Evolutionary conservation across 2,888 invertebrate genomes (phyloP).

Genomic region (Subacronicta megacephala): DNA sequence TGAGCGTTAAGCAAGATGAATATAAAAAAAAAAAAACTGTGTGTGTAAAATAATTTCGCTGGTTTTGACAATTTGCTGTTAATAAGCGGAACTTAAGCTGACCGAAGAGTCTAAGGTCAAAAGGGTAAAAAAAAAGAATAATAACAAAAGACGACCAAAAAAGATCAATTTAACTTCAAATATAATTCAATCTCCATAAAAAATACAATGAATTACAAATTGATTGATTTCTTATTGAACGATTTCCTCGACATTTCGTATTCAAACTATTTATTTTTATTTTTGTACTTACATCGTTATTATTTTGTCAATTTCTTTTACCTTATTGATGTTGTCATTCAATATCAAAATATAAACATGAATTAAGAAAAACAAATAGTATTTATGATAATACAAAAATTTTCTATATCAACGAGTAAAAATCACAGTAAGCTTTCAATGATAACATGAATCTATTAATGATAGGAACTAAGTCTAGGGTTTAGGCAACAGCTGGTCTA

Average conservation of each 20-base stretch:
- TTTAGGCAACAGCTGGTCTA: constrained; percentile 88
- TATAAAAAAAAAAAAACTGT: too few relatives aligned
- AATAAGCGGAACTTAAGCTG: too few relatives aligned
- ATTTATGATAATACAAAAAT: background rate
- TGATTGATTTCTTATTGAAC: too few relatives aligned
- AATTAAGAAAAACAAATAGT: background rate
- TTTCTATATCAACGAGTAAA: constrained; percentile 23
- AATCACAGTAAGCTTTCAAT: constrained; percentile 51
- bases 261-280: too few relatives aligned
- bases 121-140: too few relatives aligned
- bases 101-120: too few relatives aligned
- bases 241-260: too few relatives aligned
- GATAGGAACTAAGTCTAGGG: constrained; percentile 51
- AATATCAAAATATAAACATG: background rate
- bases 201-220: constrained; percentile 20
- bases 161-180: constrained; percentile 11
- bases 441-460: constrained; percentile 8
- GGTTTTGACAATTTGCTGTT: too few relatives aligned
- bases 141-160: constrained; percentile 6
- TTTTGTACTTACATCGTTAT: background rate
- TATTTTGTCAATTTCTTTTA: too few relatives aligned
- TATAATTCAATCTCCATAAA: constrained; percentile 26
- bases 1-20: too few relatives aligned
- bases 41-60: too few relatives aligned
- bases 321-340: background rate